Conservation (phyloP, 2,888 invertebrate species). For the Leptinotarsa juncta region DNA sequence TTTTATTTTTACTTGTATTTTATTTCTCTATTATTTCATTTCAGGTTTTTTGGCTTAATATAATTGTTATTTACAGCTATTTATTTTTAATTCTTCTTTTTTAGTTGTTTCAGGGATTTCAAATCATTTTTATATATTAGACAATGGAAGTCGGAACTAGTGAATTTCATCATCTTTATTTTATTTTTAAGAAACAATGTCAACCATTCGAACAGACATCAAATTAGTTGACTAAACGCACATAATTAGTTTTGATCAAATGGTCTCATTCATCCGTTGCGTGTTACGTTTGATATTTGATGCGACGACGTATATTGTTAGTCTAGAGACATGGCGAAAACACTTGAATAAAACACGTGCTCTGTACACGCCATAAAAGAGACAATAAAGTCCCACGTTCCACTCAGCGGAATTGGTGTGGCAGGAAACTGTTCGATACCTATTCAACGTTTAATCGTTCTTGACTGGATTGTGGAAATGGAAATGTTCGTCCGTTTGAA, state of each 20-base stretch:
- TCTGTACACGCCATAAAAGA: conserved; percentile 12
- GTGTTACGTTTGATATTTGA: conserved; percentile 17
- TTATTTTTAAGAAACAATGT: too few species aligned
- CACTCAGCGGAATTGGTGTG: conserved; percentile 20
- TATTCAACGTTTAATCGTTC: neutral
- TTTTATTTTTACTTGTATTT: too few species aligned
- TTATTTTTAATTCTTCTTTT: too few species aligned
- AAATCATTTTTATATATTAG: too few species aligned
- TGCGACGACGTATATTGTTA: conserved; percentile 11
- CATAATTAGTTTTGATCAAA: neutral
- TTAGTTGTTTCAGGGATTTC: too few species aligned
- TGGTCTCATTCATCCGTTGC: neutral
- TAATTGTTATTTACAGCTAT: too few species aligned
- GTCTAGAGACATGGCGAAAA: conserved; percentile 20
- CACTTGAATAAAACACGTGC: conserved; percentile 25
- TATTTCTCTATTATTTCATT: too few species aligned
- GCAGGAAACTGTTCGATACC: neutral
- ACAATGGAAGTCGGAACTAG: too few species aligned
- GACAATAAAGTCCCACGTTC: conserved; percentile 13
- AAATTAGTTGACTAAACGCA: too few species aligned
- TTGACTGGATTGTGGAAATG: neutral
- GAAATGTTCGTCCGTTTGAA: neutral
- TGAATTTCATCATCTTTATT: too few species aligned
- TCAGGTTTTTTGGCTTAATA: too few species aligned
- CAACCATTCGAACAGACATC: too few species aligned